A percentile compares a stretch with the other conserved stretches of the same genome.
These are phyloP conservation scores for Spodoptera littoralis DNA, from an alignment of 2,888 invertebrate genomes.

Conservation along the genomic window DNA sequence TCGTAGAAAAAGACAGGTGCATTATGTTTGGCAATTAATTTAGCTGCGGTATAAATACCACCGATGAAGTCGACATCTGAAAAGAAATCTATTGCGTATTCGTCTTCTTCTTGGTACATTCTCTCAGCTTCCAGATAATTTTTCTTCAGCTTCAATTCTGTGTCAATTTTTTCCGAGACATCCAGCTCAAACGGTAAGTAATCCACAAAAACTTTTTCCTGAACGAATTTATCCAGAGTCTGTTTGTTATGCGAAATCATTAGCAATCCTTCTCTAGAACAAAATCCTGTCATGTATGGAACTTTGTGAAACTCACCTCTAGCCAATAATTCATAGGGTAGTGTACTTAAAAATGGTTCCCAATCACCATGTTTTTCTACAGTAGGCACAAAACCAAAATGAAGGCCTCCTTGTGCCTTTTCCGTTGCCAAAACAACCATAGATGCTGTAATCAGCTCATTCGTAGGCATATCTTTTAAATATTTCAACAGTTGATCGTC, in stretches of 20 bases:
- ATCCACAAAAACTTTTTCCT: conserved; percentile 70
- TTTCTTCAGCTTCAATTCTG: conserved; percentile 71
- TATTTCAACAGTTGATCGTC: conserved; percentile 70
- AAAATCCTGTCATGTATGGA: conserved; percentile 85
- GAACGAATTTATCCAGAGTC: conserved; percentile 60
- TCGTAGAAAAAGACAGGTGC: conserved; percentile 88
- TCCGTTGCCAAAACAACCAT: conserved; percentile 64
- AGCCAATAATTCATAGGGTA: conserved; percentile 74
- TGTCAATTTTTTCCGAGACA: conserved; percentile 60
- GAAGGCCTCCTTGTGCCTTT: conserved; percentile 73
- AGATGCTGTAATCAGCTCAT: conserved; percentile 73
- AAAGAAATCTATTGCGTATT: conserved; percentile 81
- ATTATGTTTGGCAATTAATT: conserved; percentile 72
- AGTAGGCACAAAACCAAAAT: conserved; percentile 86
- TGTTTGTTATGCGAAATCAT: conserved; percentile 60
- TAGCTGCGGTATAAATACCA: conserved; percentile 74
- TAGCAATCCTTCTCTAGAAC: conserved; percentile 82
- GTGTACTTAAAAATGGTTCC: conserved; percentile 81
- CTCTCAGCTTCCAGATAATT: conserved; percentile 82
- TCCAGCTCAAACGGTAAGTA: conserved; percentile 74
- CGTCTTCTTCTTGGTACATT: conserved; percentile 72
- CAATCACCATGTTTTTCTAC: conserved; percentile 78
- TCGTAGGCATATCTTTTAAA: conserved; percentile 70
- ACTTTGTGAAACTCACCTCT: conserved; percentile 82
- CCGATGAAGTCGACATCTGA: conserved; percentile 84